Percentiles rank a stretch among this genome's conserved stretches.
phyloP scores from a whole-genome alignment of 1,140 invertebrate species.

The Batillaria attramentaria region DNA sequence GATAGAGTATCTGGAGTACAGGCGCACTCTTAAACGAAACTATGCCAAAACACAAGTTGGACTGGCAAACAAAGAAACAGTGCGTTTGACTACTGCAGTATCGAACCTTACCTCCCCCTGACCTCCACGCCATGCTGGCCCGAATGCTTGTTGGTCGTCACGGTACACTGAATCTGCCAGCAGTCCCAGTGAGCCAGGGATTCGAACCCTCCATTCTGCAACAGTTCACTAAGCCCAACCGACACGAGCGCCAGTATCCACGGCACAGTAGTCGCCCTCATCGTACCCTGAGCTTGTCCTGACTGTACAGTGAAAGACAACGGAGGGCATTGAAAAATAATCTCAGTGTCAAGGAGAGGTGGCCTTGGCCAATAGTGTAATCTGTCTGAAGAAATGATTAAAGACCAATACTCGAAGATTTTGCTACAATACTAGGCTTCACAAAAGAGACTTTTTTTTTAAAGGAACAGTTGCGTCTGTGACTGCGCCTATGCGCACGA shows the following conservation, averaged over 20 bases:
- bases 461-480: too few species aligned
- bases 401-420: too few species aligned
- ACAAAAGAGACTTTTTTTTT: too few species aligned
- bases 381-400: too few species aligned
- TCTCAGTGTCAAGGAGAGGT: too few species aligned
- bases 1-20: not conserved
- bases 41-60: not conserved
- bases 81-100: not conserved
- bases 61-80: not conserved
- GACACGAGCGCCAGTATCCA: not conserved
- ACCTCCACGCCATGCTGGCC: slow-evolving; percentile 21
- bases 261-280: too few species aligned
- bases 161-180: slow-evolving; percentile 10
- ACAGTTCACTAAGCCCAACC: not conserved
- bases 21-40: not conserved
- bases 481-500: too few species aligned
- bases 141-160: slow-evolving; percentile 7
- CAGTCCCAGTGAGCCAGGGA: slow-evolving; percentile 30
- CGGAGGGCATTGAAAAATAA: too few species aligned
- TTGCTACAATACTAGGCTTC: too few species aligned
- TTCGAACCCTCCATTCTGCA: slow-evolving; percentile 33
- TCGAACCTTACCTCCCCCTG: slow-evolving; percentile 11
- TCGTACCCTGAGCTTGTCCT: too few species aligned
- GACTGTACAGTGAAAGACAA: too few species aligned
- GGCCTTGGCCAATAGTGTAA: too few species aligned